Evolutionary conservation across 2,888 invertebrate species (phyloP).

Genomic region (Anodontia alba): DNA sequence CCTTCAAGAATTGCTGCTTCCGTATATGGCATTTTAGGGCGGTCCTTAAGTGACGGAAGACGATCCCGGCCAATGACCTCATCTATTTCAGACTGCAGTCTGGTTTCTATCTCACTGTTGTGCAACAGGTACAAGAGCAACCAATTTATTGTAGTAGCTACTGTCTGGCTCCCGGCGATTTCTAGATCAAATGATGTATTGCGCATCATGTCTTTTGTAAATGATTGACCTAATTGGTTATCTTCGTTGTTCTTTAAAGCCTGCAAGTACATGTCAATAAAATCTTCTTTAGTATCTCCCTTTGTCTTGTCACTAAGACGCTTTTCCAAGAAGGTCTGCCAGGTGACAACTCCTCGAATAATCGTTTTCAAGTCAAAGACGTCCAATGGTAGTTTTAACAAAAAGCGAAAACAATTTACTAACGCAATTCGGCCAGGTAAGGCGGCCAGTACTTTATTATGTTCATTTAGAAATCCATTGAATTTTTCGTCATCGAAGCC

Average conservation of each 20-base stretch:
- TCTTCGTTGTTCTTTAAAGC: neutral
- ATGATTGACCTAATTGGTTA: neutral
- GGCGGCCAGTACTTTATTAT: neutral
- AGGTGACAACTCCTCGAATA: neutral
- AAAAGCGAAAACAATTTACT: neutral
- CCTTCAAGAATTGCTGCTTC: constrained; percentile 78
- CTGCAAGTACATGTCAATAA: neutral
- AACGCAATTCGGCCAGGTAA: neutral
- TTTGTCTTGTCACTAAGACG: neutral
- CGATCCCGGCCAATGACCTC: constrained; percentile 80
- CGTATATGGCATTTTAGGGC: constrained; percentile 61
- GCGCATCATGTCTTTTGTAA: neutral
- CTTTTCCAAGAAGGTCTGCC: neutral
- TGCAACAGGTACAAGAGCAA: neutral
- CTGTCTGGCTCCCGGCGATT: neutral
- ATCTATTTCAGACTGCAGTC: constrained; percentile 50
- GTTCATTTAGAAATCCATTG: neutral
- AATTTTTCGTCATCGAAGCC: constrained; percentile 34
- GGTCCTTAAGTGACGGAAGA: constrained; percentile 61
- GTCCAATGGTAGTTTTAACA: neutral
- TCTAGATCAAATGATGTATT: neutral
- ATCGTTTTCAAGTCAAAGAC: neutral
- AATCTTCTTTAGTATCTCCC: neutral
- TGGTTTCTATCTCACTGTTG: neutral
- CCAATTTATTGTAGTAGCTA: neutral